A percentile compares a stretch with the other conserved stretches of the same genome.
Evolutionary conservation across 2,888 invertebrate genomes (phyloP).

Genomic region (Orchesellides sinensis): DNA sequence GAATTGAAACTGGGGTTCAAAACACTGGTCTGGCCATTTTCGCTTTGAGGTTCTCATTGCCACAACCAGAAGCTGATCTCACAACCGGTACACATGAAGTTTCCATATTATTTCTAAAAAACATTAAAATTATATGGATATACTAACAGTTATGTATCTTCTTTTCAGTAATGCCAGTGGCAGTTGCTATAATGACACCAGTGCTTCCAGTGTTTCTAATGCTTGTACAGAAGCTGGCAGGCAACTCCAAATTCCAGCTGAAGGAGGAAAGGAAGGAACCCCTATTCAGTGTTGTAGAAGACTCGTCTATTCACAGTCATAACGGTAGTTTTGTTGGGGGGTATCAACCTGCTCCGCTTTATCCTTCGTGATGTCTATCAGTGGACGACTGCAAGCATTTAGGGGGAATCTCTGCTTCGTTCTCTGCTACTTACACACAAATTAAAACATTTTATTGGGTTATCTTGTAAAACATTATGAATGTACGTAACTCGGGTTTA

Average conservation of each 20-base stretch:
- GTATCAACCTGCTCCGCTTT: slow-evolving; percentile 58
- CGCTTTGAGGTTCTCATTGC: slow-evolving; percentile 87
- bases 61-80: slow-evolving; percentile 91
- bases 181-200: slow-evolving; percentile 96
- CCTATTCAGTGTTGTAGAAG: slow-evolving; percentile 51
- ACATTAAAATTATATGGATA: too few relatives aligned
- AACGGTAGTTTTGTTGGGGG: slow-evolving; percentile 56
- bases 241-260: neutral
- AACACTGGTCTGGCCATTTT: slow-evolving; percentile 96
- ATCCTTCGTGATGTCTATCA: slow-evolving; percentile 38
- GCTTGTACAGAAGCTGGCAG: slow-evolving; percentile 61
- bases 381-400: neutral
- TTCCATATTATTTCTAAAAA: neutral
- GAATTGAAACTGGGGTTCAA: slow-evolving; percentile 95
- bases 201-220: slow-evolving; percentile 80
- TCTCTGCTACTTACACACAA: neutral
- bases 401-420: neutral
- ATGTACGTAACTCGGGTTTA: neutral
- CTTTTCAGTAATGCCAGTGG: slow-evolving; percentile 87
- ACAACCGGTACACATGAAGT: slow-evolving; percentile 83
- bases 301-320: slow-evolving; percentile 55
- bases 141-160: slow-evolving; percentile 1
- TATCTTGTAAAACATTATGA: neutral
- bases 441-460: neutral
- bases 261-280: slow-evolving; percentile 66